phyloP scores from a whole-genome alignment of 2,888 invertebrate species.

The Papilio demoleus region DNA sequence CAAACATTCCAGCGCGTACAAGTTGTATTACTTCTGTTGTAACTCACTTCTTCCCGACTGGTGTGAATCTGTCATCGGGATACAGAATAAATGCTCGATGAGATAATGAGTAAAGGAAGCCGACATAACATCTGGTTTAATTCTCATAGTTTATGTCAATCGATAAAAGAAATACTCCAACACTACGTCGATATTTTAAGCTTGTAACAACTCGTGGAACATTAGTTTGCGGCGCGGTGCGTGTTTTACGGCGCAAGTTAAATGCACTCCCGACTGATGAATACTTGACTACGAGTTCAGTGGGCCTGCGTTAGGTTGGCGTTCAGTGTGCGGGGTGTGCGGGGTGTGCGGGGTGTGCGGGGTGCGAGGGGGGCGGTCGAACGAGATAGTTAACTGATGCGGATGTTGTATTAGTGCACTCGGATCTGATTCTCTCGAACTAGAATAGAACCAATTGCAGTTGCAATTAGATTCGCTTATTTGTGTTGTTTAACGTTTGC shows the following conservation, averaged over 20 bases:
- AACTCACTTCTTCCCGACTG: background rate
- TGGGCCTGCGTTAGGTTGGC: conserved; percentile 28
- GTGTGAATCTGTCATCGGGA: conserved; percentile 2
- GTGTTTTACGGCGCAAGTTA: conserved; percentile 36
- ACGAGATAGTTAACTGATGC: conserved; percentile 26
- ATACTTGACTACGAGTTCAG: conserved; percentile 29
- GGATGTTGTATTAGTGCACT: conserved; percentile 33
- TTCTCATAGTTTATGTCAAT: conserved; percentile 4
- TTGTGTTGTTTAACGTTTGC: conserved; percentile 9
- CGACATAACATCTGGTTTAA: background rate
- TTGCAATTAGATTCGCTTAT: conserved; percentile 6
- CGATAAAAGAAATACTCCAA: conserved; percentile 18
- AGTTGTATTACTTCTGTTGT: background rate
- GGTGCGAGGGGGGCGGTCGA: conserved; percentile 9
- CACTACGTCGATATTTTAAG: conserved; percentile 36
- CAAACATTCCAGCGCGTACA: background rate
- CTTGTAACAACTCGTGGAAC: conserved; percentile 36
- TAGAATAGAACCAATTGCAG: conserved; percentile 17
- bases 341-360: background rate
- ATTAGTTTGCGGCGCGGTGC: conserved; percentile 35
- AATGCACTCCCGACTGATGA: conserved; percentile 45
- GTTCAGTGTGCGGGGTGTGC: background rate
- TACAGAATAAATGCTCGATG: background rate
- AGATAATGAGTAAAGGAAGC: conserved; percentile 5
- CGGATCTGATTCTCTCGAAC: conserved; percentile 31